Conservation (phyloP, 23 tunicate genomes). For the Trididemnum nubilum region DNA sequence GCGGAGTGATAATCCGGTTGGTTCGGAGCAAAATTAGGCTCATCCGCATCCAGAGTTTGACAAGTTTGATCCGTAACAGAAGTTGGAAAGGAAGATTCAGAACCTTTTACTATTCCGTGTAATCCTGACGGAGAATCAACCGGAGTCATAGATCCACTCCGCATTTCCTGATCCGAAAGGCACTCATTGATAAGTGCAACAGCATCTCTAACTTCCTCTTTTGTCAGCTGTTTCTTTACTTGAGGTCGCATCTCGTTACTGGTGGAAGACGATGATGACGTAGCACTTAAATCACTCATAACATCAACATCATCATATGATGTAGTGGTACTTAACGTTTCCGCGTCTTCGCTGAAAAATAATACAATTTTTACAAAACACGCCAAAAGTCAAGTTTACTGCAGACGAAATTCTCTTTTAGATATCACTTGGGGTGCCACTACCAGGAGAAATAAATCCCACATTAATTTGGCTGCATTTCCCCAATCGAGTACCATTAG, state of each 20-base stretch:
- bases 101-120: not conserved
- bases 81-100: not conserved
- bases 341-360: no score
- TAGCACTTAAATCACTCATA: no score
- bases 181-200: slow-evolving; percentile 61
- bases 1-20: slow-evolving; percentile 18
- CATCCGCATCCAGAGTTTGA: not conserved
- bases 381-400: no score
- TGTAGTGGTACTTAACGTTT: no score
- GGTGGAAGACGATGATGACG: no score
- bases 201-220: slow-evolving; percentile 44
- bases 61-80: not conserved
- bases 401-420: no score
- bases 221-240: slow-evolving; percentile 28
- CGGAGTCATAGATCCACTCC: slow-evolving; percentile 8
- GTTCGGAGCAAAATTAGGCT: slow-evolving; percentile 4
- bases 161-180: slow-evolving; percentile 32
- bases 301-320: no score
- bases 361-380: no score
- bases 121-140: not conserved
- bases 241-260: slow-evolving; percentile 5
- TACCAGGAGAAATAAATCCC: no score
- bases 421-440: no score
- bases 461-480: no score
- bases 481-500: no score